Evolutionary conservation across 1,140 invertebrate genomes (phyloP), one percentile per base, ranked within the genome.

Genomic region (Acyrthosiphon pisum): DNA sequence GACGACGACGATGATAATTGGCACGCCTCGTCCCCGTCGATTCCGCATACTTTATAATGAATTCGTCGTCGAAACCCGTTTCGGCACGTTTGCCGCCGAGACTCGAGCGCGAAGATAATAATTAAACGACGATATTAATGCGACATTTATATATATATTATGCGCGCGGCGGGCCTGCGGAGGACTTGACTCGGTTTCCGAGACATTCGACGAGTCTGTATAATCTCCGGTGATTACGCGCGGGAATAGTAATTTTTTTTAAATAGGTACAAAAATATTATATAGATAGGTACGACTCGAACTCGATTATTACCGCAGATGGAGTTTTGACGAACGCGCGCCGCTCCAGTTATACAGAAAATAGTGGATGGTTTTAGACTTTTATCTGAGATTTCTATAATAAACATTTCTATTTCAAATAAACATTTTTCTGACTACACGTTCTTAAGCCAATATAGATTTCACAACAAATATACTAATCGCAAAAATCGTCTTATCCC

Each of bases 1-100:
- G 60, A 7, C 89, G 53, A 22, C 37, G 44, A 37, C 35, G 9
- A 60, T 0, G 30, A 91, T 76, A 48, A 92, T 92, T 50, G 91
- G 76, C 37, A 46, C n/a, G 26, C 26, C 53, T 60, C 50, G 2
- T 22, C 8, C 11, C 83, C 83, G 37, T 0, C 3, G 46, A 81
- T 81, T 81, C 35, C n/a, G 30, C 48, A 60, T 35, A 48, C 46
- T 48, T 90, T 76, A 18, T 91, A 91, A 91, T 91, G 90, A 91
- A 91, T 91, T 91, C 23, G 89, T 81, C 76, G 89, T 50, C 46
- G 37, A 56, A 91, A 46, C 60, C 60, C 60, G 90, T 76, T 91
- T 91, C 46, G 90, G 90, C 90, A 91, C 90, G 90, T 91, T 91
- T 76, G 41, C 18, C 41, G 53, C 11, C 53, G 23, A 11, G 18